Percentiles rank a stretch among this genome's conserved stretches.
These are phyloP conservation scores for Tetraodon nigroviridis DNA, from an alignment of 2,113 vertebrate species.

Conservation along the genomic window DNA sequence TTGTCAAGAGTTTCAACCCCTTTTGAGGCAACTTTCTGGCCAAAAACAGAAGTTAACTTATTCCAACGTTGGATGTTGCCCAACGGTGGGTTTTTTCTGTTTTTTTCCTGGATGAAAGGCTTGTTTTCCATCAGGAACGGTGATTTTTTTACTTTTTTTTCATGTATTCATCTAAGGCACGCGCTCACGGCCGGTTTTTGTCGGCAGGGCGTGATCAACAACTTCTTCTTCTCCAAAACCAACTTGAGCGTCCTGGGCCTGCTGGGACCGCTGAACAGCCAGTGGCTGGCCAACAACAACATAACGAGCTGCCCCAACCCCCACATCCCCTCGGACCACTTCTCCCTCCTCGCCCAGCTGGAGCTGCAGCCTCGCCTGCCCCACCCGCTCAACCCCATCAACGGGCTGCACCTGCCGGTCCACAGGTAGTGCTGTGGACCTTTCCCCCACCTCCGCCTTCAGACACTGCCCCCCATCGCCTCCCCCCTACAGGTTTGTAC, in stretches of 20 bases:
- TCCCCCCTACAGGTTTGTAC: slow-evolving; percentile 23
- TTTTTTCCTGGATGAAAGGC: no score
- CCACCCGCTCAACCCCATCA: slow-evolving; percentile 81
- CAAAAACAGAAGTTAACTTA: no score
- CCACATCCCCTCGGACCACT: slow-evolving; percentile 99
- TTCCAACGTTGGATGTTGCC: background rate
- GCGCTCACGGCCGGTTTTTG: no score
- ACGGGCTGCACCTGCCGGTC: slow-evolving; percentile 88
- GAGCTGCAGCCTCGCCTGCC: slow-evolving; percentile 86
- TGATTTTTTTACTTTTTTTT: no score
- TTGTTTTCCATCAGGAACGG: no score
- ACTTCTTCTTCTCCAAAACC: slow-evolving; percentile 99
- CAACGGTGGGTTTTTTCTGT: background rate
- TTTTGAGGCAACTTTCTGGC: no score
- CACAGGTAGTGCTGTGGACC: slow-evolving; percentile 86
- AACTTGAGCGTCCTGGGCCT: slow-evolving; percentile 95
- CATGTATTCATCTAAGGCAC: no score
- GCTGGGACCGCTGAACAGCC: slow-evolving; percentile 93
- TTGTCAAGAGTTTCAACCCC: no score
- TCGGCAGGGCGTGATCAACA: slow-evolving; percentile 94
- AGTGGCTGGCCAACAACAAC: slow-evolving; percentile 96
- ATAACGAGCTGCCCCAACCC: slow-evolving; percentile 99
- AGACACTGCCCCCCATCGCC: slow-evolving; percentile 27
- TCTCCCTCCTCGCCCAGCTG: slow-evolving; percentile 97
- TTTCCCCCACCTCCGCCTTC: slow-evolving; percentile 53